A percentile compares a stretch with the other conserved stretches of the same genome.
Evolutionary conservation across 2,113 vertebrate species (phyloP).

Genomic region (Gymnorhina tibicen): DNA sequence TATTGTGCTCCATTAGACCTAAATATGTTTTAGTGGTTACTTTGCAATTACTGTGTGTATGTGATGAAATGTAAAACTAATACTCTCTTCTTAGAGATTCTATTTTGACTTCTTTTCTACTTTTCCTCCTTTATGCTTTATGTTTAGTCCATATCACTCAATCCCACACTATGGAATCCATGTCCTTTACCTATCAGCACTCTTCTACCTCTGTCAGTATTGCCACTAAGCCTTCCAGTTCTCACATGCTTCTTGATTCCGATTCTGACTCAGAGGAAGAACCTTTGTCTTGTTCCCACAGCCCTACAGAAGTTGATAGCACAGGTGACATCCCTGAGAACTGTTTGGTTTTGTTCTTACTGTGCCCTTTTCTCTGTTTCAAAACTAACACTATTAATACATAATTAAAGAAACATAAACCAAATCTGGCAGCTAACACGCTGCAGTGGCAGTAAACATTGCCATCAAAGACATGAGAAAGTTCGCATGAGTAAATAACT

Average conservation of each 20-base stretch:
- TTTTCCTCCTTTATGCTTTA: conserved; percentile 56
- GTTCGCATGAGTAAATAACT: conserved; percentile 52
- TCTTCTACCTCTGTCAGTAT: conserved; percentile 91
- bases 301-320: conserved; percentile 76
- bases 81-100: conserved; percentile 17
- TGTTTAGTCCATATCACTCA: conserved; percentile 90
- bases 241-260: conserved; percentile 78
- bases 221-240: conserved; percentile 85
- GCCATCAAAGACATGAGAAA: background rate
- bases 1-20: background rate
- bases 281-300: conserved; percentile 77
- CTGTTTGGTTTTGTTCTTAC: conserved; percentile 3
- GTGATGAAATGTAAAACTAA: conserved; percentile 33
- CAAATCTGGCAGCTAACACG: background rate
- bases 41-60: background rate
- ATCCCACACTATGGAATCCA: conserved; percentile 89
- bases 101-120: conserved; percentile 56
- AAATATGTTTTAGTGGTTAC: background rate
- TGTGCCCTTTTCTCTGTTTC: conserved; percentile 2
- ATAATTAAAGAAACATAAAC: background rate
- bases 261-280: conserved; percentile 83
- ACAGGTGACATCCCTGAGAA: conserved; percentile 84
- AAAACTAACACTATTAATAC: conserved; percentile 53
- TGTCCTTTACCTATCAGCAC: conserved; percentile 96
- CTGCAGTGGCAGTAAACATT: background rate